phyloP scores from a whole-genome alignment of 35 echinoderm and acorn worm genomes.

The Lytechinus pictus region DNA sequence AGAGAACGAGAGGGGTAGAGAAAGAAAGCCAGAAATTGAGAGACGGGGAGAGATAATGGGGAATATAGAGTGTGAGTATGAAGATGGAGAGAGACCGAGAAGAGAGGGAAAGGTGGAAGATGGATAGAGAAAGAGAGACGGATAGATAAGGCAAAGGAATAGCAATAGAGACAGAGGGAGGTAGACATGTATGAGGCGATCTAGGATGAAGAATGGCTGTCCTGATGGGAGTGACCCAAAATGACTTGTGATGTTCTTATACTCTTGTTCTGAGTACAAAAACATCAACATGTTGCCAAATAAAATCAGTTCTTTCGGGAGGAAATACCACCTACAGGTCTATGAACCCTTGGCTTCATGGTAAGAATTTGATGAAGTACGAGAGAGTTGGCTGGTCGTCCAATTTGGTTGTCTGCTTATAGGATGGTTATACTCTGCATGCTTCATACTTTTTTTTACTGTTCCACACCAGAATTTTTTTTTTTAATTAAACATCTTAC shows the following conservation, averaged over 20 bases:
- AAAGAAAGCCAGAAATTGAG: background rate
- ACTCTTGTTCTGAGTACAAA: background rate
- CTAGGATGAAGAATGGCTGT: background rate
- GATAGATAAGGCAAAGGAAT: background rate
- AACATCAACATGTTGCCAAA: constrained; percentile 19
- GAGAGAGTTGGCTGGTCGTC: background rate
- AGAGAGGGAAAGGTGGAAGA: background rate
- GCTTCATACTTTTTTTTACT: no score
- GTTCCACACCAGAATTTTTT: no score
- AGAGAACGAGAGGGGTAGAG: background rate
- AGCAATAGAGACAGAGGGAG: background rate
- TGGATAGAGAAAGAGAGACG: background rate
- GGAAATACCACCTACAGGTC: background rate
- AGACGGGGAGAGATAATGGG: background rate
- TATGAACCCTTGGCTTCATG: background rate
- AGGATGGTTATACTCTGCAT: no score
- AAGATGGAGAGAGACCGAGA: background rate
- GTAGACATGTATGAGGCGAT: background rate
- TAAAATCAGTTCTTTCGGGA: background rate
- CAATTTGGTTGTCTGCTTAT: no score
- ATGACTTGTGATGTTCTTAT: background rate
- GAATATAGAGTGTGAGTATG: background rate
- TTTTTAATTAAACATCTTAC: no score
- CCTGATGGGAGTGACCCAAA: background rate
- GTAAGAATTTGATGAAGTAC: background rate